phyloP scores from a whole-genome alignment of 2,888 invertebrate genomes.

The Thalpophila matura region DNA sequence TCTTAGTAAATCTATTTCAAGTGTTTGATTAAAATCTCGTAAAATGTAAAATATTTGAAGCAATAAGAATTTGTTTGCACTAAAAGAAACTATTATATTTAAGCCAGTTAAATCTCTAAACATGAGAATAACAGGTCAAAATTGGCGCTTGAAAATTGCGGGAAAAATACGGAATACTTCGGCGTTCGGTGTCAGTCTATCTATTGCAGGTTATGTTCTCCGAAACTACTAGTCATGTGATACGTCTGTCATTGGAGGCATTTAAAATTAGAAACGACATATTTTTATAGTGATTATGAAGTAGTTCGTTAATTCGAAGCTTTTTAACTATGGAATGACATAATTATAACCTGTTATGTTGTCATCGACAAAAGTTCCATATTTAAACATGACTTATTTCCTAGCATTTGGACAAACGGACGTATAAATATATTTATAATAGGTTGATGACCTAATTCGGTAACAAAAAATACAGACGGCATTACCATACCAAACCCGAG shows the following conservation, averaged over 20 bases:
- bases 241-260: neutral
- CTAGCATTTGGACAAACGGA: constrained; percentile 32
- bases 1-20: constrained; percentile 19
- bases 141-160: neutral
- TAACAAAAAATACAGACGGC: constrained; percentile 42
- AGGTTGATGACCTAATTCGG: constrained; percentile 54
- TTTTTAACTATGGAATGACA: too few species aligned
- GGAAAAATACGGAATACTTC: too few species aligned
- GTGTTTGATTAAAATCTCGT: constrained; percentile 18
- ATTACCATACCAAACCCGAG: constrained; percentile 30
- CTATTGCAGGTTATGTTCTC: neutral
- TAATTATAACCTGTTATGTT: constrained; percentile 7
- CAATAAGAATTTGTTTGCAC: too few species aligned
- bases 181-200: neutral
- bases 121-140: too few species aligned
- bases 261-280: too few species aligned
- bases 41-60: neutral
- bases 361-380: constrained; percentile 40
- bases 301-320: too few species aligned
- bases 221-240: neutral
- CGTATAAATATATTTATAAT: constrained; percentile 32
- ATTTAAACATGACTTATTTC: constrained; percentile 52
- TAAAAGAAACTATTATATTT: too few species aligned
- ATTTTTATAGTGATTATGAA: too few species aligned
- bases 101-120: too few species aligned